phyloP scores from a whole-genome alignment of 2,113 vertebrate genomes.

The Istiophorus platypterus region DNA sequence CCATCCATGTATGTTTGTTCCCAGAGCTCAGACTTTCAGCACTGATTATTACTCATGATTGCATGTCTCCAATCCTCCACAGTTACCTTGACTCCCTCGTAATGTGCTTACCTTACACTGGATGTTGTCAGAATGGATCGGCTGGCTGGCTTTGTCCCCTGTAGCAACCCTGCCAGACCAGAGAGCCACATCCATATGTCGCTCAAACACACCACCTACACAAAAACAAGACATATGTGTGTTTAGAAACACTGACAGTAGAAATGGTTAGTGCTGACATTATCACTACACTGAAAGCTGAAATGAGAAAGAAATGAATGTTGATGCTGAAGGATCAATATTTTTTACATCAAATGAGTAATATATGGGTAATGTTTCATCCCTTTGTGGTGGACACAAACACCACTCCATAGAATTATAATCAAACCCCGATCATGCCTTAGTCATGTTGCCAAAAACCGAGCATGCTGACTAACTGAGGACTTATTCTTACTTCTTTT shows the following conservation, averaged over 20 bases:
- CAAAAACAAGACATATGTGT: not conserved
- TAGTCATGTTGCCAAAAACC: too few relatives aligned
- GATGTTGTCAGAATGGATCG: conserved; percentile 22
- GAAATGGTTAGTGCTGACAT: not conserved
- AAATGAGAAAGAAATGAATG: too few relatives aligned
- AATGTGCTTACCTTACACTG: conserved; percentile 53
- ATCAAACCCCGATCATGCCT: too few relatives aligned
- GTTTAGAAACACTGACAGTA: not conserved
- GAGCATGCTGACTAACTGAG: too few relatives aligned
- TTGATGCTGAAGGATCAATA: too few relatives aligned
- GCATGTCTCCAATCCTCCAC: not conserved
- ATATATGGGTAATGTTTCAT: too few relatives aligned
- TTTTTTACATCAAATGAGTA: too few relatives aligned
- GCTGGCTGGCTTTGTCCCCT: not conserved
- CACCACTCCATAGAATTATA: too few relatives aligned
- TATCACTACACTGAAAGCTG: not conserved
- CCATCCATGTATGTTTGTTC: not conserved
- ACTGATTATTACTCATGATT: not conserved
- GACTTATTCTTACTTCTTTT: too few relatives aligned
- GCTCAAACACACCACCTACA: conserved; percentile 64
- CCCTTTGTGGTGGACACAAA: not conserved
- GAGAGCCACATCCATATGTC: conserved; percentile 59
- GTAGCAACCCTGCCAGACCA: conserved; percentile 63
- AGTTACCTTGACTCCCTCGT: not conserved
- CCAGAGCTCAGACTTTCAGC: not conserved